Percentiles rank a stretch among this genome's conserved stretches.
Conservation (phyloP, 2,888 invertebrate species). For the Cartodere bifasciata region DNA sequence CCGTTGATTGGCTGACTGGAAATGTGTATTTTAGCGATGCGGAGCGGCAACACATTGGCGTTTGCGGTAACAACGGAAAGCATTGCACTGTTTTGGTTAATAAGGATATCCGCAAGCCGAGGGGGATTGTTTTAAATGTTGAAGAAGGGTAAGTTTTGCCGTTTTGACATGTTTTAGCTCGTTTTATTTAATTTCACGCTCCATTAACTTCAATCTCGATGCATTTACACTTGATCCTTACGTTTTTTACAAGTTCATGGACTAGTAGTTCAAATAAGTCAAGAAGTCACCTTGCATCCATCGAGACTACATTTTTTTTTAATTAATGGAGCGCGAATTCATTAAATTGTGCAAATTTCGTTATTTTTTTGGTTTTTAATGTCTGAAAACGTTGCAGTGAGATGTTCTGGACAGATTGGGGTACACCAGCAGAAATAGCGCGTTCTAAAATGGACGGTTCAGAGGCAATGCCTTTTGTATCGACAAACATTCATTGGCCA, state of each 20-base stretch:
- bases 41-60: constrained; percentile 55
- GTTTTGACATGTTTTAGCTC: too few species aligned
- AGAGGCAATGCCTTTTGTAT: constrained; percentile 45
- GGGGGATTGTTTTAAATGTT: constrained; percentile 58
- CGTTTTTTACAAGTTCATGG: too few species aligned
- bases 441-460: constrained; percentile 78
- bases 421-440: constrained; percentile 57
- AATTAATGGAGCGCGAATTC: too few species aligned
- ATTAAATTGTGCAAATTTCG: background rate
- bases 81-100: constrained; percentile 53
- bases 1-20: constrained; percentile 64
- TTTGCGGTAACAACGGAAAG: constrained; percentile 54
- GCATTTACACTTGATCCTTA: too few species aligned
- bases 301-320: too few species aligned
- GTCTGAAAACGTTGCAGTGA: constrained; percentile 37
- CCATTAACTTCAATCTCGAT: too few species aligned
- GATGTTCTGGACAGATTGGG: constrained; percentile 93
- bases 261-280: too few species aligned
- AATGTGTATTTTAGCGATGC: constrained; percentile 77
- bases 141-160: constrained; percentile 47
- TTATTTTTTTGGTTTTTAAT: constrained; percentile 1
- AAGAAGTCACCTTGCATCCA: too few species aligned
- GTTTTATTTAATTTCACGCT: too few species aligned
- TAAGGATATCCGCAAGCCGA: constrained; percentile 48
- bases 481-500: constrained; percentile 58